Evolutionary conservation across 2,113 vertebrate species (phyloP).

Genomic region (Ploceus nigricollis): DNA sequence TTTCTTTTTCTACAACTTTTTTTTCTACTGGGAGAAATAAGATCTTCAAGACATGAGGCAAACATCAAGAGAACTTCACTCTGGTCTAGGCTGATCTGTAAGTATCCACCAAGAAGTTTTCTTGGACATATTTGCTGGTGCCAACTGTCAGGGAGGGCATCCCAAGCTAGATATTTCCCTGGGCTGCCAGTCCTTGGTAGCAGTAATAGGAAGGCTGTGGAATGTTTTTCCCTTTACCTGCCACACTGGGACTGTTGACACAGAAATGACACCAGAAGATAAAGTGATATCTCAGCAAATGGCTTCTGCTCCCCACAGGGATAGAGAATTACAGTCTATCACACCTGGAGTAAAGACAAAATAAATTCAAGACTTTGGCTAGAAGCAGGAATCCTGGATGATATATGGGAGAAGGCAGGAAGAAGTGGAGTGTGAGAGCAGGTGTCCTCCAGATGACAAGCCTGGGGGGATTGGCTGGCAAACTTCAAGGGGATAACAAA

Average conservation of each 20-base stretch:
- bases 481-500: not conserved
- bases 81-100: not conserved
- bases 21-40: not conserved
- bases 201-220: not conserved
- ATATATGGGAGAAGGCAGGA: not conserved
- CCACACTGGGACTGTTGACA: not conserved
- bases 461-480: not conserved
- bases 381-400: not conserved
- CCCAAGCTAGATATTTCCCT: not conserved
- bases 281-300: not conserved
- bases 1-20: not conserved
- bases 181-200: not conserved
- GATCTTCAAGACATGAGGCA: not conserved
- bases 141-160: not conserved
- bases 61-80: not conserved
- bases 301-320: not conserved
- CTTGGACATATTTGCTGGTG: not conserved
- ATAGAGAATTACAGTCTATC: not conserved
- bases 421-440: not conserved
- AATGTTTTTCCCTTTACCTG: not conserved
- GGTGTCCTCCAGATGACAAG: conserved; percentile 14
- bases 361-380: not conserved
- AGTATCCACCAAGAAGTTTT: not conserved
- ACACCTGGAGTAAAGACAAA: not conserved
- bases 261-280: not conserved